Evolutionary conservation across 2,888 invertebrate species (phyloP).

Genomic region (Spilosoma lubricipeda): DNA sequence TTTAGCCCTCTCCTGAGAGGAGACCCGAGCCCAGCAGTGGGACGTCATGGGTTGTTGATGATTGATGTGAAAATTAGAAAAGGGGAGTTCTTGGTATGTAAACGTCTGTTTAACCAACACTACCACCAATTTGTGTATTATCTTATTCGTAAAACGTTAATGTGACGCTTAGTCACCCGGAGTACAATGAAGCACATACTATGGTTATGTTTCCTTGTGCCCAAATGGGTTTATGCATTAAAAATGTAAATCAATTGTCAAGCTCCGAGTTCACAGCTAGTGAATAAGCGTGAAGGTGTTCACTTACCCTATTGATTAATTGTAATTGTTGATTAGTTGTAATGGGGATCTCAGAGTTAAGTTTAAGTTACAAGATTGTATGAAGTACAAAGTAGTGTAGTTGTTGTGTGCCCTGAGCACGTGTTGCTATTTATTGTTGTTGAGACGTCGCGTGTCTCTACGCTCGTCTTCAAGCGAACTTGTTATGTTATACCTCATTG

Average conservation of each 20-base stretch:
- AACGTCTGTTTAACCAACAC: no score
- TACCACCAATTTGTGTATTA: no score
- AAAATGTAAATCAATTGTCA: not conserved
- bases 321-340: conserved; percentile 57
- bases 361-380: conserved; percentile 49
- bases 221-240: not conserved
- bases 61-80: no score
- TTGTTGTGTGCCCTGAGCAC: conserved; percentile 2
- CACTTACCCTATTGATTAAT: conserved; percentile 30
- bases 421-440: conserved; percentile 32
- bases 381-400: conserved; percentile 62
- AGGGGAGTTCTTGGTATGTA: no score
- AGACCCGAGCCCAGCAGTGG: no score
- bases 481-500: conserved; percentile 70
- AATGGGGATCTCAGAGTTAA: conserved; percentile 63
- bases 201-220: not conserved
- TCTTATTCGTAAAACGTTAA: no score
- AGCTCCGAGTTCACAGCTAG: not conserved
- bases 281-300: conserved; percentile 2
- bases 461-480: conserved; percentile 59
- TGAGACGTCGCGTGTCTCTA: conserved; percentile 60
- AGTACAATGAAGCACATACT: not conserved
- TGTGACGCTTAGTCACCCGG: no score
- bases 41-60: no score
- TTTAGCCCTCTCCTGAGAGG: no score